Conservation (phyloP, 2,113 vertebrate genomes). For the Calidris pugnax region DNA sequence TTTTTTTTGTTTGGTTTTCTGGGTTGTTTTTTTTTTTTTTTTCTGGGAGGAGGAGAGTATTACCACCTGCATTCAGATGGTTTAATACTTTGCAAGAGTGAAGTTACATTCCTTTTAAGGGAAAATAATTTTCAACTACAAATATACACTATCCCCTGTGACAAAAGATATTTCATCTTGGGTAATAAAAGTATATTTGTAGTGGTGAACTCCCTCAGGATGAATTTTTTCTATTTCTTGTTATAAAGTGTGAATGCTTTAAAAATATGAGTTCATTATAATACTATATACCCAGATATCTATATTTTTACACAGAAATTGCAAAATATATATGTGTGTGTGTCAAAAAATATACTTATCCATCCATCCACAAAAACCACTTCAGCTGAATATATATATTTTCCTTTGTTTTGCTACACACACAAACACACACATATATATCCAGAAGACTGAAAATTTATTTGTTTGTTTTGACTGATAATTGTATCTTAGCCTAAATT, state of each 20-base stretch:
- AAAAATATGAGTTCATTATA: neutral
- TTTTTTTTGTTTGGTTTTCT: neutral
- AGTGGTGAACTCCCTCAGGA: neutral
- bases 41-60: neutral
- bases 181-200: neutral
- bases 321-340: neutral
- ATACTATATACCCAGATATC: neutral
- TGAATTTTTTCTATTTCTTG: neutral
- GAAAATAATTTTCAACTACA: neutral
- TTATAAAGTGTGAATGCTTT: neutral
- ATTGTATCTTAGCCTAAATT: neutral
- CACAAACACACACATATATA: rapidly evolving
- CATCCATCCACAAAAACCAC: neutral
- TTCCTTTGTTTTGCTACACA: neutral
- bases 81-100: neutral
- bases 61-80: neutral
- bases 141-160: neutral
- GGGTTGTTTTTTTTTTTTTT: neutral
- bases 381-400: neutral
- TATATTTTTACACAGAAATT: neutral
- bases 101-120: neutral
- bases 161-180: neutral
- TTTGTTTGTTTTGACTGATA: neutral
- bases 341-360: neutral
- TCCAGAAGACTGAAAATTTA: neutral